Conservation (phyloP, 37 sponge, comb jelly and placozoan genomes). For the Chondrosia reniformis region DNA sequence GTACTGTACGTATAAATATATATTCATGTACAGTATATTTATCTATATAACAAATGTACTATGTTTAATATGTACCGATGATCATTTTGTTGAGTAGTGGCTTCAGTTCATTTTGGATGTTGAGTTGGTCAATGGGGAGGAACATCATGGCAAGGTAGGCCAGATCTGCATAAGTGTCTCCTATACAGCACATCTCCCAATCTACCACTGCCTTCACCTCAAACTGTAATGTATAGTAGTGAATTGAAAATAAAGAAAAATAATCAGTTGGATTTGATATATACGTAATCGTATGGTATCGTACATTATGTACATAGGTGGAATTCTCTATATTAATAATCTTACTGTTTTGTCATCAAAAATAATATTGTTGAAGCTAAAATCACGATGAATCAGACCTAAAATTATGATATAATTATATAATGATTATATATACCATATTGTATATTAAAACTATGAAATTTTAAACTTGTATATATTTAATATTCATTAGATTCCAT, state of each 20-base stretch:
- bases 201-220: conserved; percentile 3
- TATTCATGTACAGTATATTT: too few relatives aligned
- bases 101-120: neutral
- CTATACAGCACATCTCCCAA: conserved; percentile 9
- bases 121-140: neutral
- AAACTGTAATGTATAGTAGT: neutral
- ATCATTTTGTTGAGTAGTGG: neutral
- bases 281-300: neutral
- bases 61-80: neutral
- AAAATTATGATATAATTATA: too few relatives aligned
- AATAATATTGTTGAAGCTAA: neutral
- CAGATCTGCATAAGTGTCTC: neutral
- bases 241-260: neutral
- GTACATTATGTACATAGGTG: neutral
- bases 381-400: neutral
- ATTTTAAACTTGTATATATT: too few relatives aligned
- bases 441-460: too few relatives aligned
- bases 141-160: neutral
- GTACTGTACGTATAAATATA: too few relatives aligned
- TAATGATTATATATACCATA: too few relatives aligned
- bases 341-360: conserved; percentile 2
- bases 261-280: neutral
- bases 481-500: too few relatives aligned
- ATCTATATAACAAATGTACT: too few relatives aligned
- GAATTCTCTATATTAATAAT: neutral